A percentile compares a stretch with the other conserved stretches of the same genome.
Conservation (phyloP, 1,140 invertebrate genomes). For the Uloborus diversus region DNA sequence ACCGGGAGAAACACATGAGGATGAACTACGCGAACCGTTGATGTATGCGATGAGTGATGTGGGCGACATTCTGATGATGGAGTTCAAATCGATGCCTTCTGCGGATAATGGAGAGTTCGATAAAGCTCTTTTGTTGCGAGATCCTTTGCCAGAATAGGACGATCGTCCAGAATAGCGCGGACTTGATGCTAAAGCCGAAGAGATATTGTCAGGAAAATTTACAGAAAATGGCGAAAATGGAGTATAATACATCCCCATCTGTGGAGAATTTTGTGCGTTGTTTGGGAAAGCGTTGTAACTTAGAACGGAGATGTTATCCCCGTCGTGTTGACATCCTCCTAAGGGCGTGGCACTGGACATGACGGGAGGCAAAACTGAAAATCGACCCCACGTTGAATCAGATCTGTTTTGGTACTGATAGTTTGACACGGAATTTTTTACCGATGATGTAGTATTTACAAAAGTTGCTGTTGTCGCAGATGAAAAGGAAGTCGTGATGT, state of each 20-base stretch:
- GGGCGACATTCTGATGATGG: conserved; percentile 93
- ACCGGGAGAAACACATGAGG: conserved; percentile 66
- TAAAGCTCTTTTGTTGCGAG: conserved; percentile 78
- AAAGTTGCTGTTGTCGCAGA: neutral
- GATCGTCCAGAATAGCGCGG: conserved; percentile 41
- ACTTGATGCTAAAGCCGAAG: conserved; percentile 30
- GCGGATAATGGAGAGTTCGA: conserved; percentile 91
- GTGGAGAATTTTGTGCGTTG: conserved; percentile 39
- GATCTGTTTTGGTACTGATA: conserved; percentile 10
- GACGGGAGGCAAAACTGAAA: conserved; percentile 44
- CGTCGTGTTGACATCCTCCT: neutral
- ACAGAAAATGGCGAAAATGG: conserved; percentile 39
- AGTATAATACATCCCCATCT: conserved; percentile 24
- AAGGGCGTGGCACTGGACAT: neutral
- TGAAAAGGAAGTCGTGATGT: neutral
- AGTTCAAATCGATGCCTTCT: conserved; percentile 92
- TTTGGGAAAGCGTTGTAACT: conserved; percentile 19
- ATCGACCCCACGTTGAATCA: conserved; percentile 19
- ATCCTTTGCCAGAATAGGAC: conserved; percentile 50
- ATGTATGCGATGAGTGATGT: conserved; percentile 91
- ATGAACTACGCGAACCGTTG: conserved; percentile 76
- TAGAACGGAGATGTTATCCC: conserved; percentile 19
- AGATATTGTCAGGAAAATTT: conserved; percentile 37
- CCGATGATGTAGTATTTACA: neutral
- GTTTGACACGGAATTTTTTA: neutral